Conservation (phyloP, 1,140 invertebrate species). For the Drosophila lacertosa region DNA sequence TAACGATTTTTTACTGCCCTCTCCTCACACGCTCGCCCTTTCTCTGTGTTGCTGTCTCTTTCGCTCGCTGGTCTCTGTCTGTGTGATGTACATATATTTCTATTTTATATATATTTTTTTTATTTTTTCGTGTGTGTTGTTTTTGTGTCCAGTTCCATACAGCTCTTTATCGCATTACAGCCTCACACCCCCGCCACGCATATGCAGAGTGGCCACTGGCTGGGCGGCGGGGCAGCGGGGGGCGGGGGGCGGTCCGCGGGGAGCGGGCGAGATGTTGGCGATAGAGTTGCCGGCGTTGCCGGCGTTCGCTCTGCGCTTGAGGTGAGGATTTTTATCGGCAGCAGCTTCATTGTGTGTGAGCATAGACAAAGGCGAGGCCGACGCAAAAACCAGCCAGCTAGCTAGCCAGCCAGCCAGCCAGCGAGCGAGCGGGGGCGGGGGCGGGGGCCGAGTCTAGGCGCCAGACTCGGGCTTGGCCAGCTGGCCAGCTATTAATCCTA, state of each 20-base stretch:
- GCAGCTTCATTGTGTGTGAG: slow-evolving; percentile 56
- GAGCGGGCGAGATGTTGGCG: background rate
- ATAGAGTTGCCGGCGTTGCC: slow-evolving; percentile 23
- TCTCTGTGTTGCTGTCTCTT: background rate
- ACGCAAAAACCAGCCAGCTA: too few relatives aligned
- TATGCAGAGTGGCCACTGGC: slow-evolving; percentile 59
- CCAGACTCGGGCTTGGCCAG: slow-evolving; percentile 37
- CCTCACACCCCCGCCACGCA: slow-evolving; percentile 41
- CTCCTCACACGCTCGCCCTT: background rate
- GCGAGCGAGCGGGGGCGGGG: background rate
- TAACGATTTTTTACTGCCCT: slow-evolving; percentile 49
- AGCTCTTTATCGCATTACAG: slow-evolving; percentile 54
- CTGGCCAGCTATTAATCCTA: slow-evolving; percentile 42
- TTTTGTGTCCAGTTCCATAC: slow-evolving; percentile 30
- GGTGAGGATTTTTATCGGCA: slow-evolving; percentile 70
- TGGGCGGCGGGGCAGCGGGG: background rate
- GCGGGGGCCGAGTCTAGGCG: slow-evolving; percentile 9
- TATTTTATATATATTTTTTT: slow-evolving; percentile 16
- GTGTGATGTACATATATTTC: slow-evolving; percentile 33
- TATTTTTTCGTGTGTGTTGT: too few relatives aligned
- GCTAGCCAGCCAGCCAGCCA: too few relatives aligned
- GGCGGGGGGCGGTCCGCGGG: too few relatives aligned
- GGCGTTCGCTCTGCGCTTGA: slow-evolving; percentile 29
- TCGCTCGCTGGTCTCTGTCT: slow-evolving; percentile 1
- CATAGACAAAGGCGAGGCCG: slow-evolving; percentile 43